A percentile compares a stretch with the other conserved stretches of the same genome.
These are phyloP conservation scores for Nephrocerus scutellatus DNA, from an alignment of 2,888 invertebrate species.

Conservation along the genomic window DNA sequence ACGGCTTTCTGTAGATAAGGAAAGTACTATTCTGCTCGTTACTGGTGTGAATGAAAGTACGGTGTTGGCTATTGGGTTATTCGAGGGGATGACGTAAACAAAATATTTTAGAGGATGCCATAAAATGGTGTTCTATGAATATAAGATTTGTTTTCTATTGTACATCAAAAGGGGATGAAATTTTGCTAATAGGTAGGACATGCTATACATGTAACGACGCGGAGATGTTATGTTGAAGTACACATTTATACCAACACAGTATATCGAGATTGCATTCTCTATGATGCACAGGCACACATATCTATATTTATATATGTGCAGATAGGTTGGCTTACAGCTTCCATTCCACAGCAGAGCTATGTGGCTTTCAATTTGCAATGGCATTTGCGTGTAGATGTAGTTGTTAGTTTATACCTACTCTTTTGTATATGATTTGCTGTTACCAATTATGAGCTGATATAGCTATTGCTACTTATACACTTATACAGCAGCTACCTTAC, in stretches of 20 bases:
- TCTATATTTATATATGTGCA: neutral
- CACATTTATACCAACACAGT: constrained; percentile 15
- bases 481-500: constrained; percentile 19
- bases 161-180: constrained; percentile 28
- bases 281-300: constrained; percentile 12
- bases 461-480: too few species aligned
- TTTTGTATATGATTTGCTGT: constrained; percentile 1
- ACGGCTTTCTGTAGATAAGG: constrained; percentile 36
- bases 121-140: constrained; percentile 25
- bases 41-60: constrained; percentile 28
- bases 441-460: too few species aligned
- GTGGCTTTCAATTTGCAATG: constrained; percentile 19
- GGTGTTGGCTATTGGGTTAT: constrained; percentile 24
- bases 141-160: constrained; percentile 27
- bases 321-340: too few species aligned
- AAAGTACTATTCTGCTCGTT: constrained; percentile 25
- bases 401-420: constrained; percentile 21
- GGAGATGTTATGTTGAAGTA: too few species aligned
- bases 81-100: constrained; percentile 25
- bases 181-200: constrained; percentile 23
- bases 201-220: constrained; percentile 19
- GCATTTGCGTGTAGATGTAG: constrained; percentile 19
- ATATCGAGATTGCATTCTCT: too few species aligned
- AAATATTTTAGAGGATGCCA: constrained; percentile 26
- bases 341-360: too few species aligned